Base-by-base conservation (phyloP, 2,888 invertebrate genomes). In the Drosophila fungiperda region DNA sequence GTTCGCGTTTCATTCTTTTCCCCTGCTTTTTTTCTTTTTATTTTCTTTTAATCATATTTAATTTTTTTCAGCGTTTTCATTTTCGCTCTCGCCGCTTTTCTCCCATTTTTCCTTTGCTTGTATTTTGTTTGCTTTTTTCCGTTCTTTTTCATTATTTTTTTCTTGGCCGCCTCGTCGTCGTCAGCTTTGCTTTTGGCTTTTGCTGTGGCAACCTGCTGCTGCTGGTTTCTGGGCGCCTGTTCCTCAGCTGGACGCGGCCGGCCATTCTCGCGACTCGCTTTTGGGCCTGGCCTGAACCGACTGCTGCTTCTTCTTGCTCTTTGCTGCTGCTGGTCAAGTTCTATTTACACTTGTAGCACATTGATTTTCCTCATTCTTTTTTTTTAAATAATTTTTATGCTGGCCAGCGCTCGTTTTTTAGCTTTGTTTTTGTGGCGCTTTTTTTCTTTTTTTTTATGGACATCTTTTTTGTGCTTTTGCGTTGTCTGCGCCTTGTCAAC, bases 11-110 rank as follows among this genome's bases (percentile, higher is more conserved):
- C 78, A 45, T 64, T 38, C 29, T 50, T 49, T 49, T 59, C 29
- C 45, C 7, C 20, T 15, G 12, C 48, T 52, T 50, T 48, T 60
- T 52, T 58, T 23, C 40, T 70, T 76, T 82, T 82, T 84, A 82
- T 87, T 89, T 89, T 89, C 87, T 83, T 82, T 89, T 87, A 84
- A 85, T 85, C 85, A 88, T 85, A 85, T 87, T 87, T 83, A 83
- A 87, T 87, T 87, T 87, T 85, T 82, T 86, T 77, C 72, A 80
- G 79, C 89, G 74, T 78, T 82, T 84, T 50, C 78, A 75, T 82
- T 87, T 81, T 76, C 75, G 75, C 74, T 68, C 84, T 72, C 76
- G 33, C 40, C 29, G 58, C 69, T 80, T 57, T 57, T 42, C 40
- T 80, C 9, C 40, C 40, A 57, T 42, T 57, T 40, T 57, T 57